phyloP scores from a whole-genome alignment of 2,797 vertebrate genomes.

The Gymnocypris eckloni region DNA sequence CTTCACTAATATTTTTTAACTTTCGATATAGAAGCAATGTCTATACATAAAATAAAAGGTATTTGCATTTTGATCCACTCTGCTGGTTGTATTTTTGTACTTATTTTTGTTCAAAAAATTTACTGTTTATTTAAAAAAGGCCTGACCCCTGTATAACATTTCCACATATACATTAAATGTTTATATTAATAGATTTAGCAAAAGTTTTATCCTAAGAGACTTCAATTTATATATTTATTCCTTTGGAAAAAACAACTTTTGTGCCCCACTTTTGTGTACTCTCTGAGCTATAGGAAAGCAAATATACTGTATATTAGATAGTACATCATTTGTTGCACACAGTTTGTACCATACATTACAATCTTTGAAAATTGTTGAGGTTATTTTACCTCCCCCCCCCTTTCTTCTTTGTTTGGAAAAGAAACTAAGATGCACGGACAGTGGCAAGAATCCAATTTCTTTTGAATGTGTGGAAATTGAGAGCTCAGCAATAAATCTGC shows the following conservation, averaged over 20 bases:
- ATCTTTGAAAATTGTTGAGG: background rate
- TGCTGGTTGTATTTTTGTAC: background rate
- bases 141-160: background rate
- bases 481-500: constrained; percentile 60
- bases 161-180: background rate
- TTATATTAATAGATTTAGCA: background rate
- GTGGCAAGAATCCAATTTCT: constrained; percentile 51
- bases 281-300: background rate
- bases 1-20: no score
- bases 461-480: constrained; percentile 54
- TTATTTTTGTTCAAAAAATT: background rate
- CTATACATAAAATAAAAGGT: no score
- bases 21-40: no score
- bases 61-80: background rate
- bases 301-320: background rate
- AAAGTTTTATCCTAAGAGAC: background rate
- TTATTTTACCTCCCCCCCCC: background rate
- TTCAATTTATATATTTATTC: no score
- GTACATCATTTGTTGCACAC: background rate
- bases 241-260: background rate
- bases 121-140: background rate
- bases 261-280: background rate
- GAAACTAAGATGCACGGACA: constrained; percentile 40
- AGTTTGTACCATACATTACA: background rate
- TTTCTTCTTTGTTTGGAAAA: constrained; percentile 18